These are phyloP conservation scores for Tiliacea aurago DNA, from an alignment of 2,888 invertebrate genomes.

Conservation along the genomic window DNA sequence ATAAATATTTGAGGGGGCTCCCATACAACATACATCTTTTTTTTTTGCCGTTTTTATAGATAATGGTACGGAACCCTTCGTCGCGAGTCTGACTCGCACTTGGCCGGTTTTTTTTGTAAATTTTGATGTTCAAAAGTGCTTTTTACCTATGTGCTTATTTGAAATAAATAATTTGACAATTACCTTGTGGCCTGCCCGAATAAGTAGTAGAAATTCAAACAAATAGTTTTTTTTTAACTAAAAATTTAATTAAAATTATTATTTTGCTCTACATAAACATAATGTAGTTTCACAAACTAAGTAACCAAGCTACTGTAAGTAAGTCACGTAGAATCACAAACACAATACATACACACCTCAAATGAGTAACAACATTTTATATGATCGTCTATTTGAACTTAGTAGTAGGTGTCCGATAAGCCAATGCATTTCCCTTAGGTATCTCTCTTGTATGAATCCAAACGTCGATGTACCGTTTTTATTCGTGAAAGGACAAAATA, in stretches of 20 bases:
- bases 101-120: no score
- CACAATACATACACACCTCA: neutral
- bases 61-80: no score
- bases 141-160: no score
- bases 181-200: neutral
- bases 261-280: neutral
- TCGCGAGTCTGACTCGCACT: no score
- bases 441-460: neutral
- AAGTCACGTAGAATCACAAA: neutral
- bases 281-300: conserved; percentile 28
- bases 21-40: no score
- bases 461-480: neutral
- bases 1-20: no score
- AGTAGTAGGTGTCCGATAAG: neutral
- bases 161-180: no score
- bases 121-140: no score
- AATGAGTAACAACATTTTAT: neutral
- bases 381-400: conserved; percentile 19
- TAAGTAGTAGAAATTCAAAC: conserved; percentile 14
- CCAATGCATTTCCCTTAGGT: neutral
- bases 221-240: conserved; percentile 1
- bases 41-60: no score
- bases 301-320: conserved; percentile 8
- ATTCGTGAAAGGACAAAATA: neutral
- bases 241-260: conserved; percentile 16